Evolutionary conservation across 2,797 vertebrate genomes (phyloP), one percentile per base, ranked within the genome.

Genomic region (Gadopsis marmoratus): DNA sequence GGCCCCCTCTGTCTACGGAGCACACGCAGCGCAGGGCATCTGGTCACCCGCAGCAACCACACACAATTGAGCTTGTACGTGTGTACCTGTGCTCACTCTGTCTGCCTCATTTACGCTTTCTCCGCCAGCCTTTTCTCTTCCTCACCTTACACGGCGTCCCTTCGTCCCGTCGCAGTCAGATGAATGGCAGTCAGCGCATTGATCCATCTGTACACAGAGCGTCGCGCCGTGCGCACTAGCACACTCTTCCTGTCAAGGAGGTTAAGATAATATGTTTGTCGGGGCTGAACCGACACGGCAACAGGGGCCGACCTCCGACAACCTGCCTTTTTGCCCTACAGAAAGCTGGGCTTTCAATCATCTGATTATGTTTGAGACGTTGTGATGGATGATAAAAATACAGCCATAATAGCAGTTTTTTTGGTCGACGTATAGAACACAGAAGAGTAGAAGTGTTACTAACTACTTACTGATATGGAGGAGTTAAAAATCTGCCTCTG

Each of bases 221-320:
- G 17, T 82, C 62, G 66, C 21, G 50, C 65, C 16, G 26, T 77
- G 81, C 69, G 39, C 21, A 75, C 71, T 29, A 23, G 73, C 79
- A 11, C 84, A 13, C 73, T 55, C 78, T 78, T 59, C 77, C 83
- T 88, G 84, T 92, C 89, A 88, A 26, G 13, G 82, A 91, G 92
- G 91, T 93, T 90, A 92, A 86, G 82, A 88, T 90, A 88, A 83
- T 83, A 78, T 88, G 86, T 89, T 89, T 87, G 83, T 89, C 26
- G 41, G 64, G 56, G 67, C 81, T 82, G 75, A 79, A 81, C 84
- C 74, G n/a, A 56, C 66, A 33, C 0, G 19, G 78, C 48, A 58
- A 80, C 77, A 33, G 71, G 35, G 68, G 39, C 75, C 88, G 87
- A 91, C 89, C 86, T 85, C 72, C 26, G 33, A 79, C 76, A 74